Base-by-base conservation (phyloP, 2,888 invertebrate genomes). In the Stenchaetothrips biformis region DNA sequence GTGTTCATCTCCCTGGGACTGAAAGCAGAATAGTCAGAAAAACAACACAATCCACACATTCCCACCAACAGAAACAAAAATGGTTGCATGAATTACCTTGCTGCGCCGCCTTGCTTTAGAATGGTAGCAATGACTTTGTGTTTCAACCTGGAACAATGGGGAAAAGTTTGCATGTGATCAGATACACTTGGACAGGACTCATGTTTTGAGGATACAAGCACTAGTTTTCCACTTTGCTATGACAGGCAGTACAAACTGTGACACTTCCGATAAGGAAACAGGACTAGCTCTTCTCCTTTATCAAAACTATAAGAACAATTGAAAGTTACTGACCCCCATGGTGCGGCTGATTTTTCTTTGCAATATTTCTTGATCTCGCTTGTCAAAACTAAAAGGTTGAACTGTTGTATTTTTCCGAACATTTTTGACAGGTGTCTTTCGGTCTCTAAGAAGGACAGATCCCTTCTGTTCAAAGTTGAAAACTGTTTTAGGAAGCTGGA, bases 361-460 rank as follows among this genome's bases (percentile, higher is more conserved):
- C 59, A 85, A 84, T 81, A 83, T 85, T 62, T 87, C 85, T 82
- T 86, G 87, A 80, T 89, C 88, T 0, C 88, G 85, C 11, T 85
- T 84, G 74, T 89, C 90, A 83, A 90, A 90, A 80, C 87, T 87
- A 82, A 89, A 89, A 0, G 90, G 89, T 78, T 81, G 18, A 21
- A 80, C 67, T 79, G 74, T 79, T 21, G 82, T 82, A 16, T 11
- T 16, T 49, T 7, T 53, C 6, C n/a, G 79, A 74, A 74, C 25
- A 6, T 74, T 74, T 11, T 16, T 25, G 11, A 74, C 9, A 11
- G 59, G 67, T 3, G 67, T 74, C 25, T 11, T 67, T 8, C 67
- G 67, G 67, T 74, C 25, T 74, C 67, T 74, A 9, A 74, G 21
- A 6, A 74, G 11, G 3, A 74, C 21, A 25, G 21, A 7, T 21